Conservation (phyloP, 2,113 vertebrate species). For the Alligator sinensis region DNA sequence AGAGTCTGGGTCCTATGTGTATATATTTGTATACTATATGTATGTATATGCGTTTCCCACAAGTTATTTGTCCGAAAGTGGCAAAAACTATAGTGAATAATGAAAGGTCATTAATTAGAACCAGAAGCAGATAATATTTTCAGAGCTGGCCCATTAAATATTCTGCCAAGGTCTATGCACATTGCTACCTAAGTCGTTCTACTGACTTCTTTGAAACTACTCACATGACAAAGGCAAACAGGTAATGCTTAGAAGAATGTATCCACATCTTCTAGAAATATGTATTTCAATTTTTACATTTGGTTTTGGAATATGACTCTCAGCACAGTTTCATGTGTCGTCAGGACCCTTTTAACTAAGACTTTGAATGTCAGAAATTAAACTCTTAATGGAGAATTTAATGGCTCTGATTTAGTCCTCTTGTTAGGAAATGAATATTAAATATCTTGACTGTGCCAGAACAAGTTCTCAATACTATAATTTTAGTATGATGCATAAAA, state of each 20-base stretch:
- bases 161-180: background rate
- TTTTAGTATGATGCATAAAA: background rate
- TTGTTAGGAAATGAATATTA: background rate
- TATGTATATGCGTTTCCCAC: background rate
- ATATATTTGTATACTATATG: background rate
- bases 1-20: background rate
- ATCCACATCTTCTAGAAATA: fast-evolving
- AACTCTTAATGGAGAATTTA: background rate
- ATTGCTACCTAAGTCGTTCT: background rate
- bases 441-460: background rate
- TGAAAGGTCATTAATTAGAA: background rate
- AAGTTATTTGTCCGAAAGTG: background rate
- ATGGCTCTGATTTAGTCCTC: background rate
- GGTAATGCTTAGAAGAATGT: background rate
- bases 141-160: background rate
- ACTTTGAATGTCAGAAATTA: background rate
- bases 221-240: background rate
- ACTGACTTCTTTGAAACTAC: background rate
- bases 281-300: background rate
- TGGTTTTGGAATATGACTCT: fast-evolving
- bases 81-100: background rate
- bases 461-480: background rate
- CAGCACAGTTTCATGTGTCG: background rate
- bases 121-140: background rate
- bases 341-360: background rate